A percentile compares a stretch with the other conserved stretches of the same genome.
These are phyloP conservation scores for Bergia puertoricense DNA, from an alignment of 92 coral and sea anemone species.

Conservation along the genomic window DNA sequence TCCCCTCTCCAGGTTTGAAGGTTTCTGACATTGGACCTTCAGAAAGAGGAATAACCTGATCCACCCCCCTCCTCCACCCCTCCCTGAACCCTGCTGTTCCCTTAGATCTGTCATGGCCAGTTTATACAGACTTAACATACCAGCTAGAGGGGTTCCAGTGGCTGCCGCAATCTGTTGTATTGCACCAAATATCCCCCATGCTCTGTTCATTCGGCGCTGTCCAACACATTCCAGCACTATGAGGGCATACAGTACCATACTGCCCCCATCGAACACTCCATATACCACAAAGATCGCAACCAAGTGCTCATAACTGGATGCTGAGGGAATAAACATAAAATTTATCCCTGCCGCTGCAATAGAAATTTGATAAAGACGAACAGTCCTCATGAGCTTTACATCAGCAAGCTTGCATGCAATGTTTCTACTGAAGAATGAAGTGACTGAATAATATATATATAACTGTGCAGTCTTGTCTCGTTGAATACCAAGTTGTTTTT, in stretches of 20 bases:
- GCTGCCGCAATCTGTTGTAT: slow-evolving; percentile 24
- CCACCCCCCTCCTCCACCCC: too few relatives aligned
- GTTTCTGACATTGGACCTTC: too few relatives aligned
- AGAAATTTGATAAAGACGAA: slow-evolving; percentile 30
- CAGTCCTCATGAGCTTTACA: slow-evolving; percentile 5
- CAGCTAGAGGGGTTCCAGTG: slow-evolving; percentile 25
- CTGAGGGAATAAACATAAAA: slow-evolving; percentile 28
- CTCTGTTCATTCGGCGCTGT: slow-evolving; percentile 11
- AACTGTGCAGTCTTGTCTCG: slow-evolving; percentile 29
- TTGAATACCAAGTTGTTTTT: slow-evolving; percentile 22
- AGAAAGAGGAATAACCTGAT: too few relatives aligned
- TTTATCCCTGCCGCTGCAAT: slow-evolving; percentile 39
- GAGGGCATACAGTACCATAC: slow-evolving; percentile 29
- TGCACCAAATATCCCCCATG: slow-evolving; percentile 43
- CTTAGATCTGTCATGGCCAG: too few relatives aligned
- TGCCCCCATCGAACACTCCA: slow-evolving; percentile 41
- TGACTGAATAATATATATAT: slow-evolving; percentile 32
- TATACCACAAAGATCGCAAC: slow-evolving; percentile 25
- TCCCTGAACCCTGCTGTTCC: too few relatives aligned
- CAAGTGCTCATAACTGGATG: slow-evolving; percentile 22
- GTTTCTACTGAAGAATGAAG: slow-evolving; percentile 35
- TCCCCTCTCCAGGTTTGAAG: too few relatives aligned
- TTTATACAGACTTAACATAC: slow-evolving; percentile 1
- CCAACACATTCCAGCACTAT: slow-evolving; percentile 34
- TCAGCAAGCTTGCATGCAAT: slow-evolving; percentile 38